Percentiles rank a stretch among this genome's conserved stretches.
Evolutionary conservation across 2,113 vertebrate species (phyloP).

Genomic region (Monopterus albus): DNA sequence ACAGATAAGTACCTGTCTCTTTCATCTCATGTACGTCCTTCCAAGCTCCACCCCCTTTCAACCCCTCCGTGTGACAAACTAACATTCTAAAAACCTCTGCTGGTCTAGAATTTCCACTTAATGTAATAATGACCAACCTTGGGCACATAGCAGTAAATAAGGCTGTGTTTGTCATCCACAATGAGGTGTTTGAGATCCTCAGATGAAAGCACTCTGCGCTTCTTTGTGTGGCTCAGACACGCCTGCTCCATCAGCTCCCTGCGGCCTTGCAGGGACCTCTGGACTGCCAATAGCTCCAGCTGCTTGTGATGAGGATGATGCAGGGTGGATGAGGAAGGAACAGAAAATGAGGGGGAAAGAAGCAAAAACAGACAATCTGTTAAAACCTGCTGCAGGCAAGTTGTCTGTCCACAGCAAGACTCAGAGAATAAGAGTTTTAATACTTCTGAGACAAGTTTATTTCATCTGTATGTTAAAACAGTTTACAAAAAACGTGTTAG

Average conservation of each 20-base stretch:
- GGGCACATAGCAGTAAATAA: constrained; percentile 98
- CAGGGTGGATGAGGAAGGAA: neutral
- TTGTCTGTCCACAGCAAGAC: no score
- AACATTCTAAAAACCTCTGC: constrained; percentile 13
- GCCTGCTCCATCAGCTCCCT: constrained; percentile 85
- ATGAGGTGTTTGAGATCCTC: constrained; percentile 94
- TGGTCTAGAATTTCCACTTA: neutral
- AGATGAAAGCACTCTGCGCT: constrained; percentile 85
- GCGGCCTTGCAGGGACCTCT: constrained; percentile 85
- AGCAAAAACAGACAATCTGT: neutral
- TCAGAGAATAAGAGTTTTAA: no score
- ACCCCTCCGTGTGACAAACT: neutral
- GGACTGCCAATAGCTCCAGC: constrained; percentile 76
- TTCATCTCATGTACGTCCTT: no score
- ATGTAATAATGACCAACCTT: constrained; percentile 77
- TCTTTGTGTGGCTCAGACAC: constrained; percentile 87
- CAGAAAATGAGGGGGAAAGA: neutral
- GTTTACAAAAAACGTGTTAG: no score
- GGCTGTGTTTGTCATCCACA: constrained; percentile 89
- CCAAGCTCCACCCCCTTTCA: no score
- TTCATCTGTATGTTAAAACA: neutral
- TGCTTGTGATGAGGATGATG: constrained; percentile 49
- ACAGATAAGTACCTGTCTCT: no score
- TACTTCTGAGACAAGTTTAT: neutral
- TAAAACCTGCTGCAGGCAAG: neutral